These are phyloP conservation scores for Aphis gossypii DNA, from an alignment of 1,140 invertebrate genomes.

Conservation along the genomic window DNA sequence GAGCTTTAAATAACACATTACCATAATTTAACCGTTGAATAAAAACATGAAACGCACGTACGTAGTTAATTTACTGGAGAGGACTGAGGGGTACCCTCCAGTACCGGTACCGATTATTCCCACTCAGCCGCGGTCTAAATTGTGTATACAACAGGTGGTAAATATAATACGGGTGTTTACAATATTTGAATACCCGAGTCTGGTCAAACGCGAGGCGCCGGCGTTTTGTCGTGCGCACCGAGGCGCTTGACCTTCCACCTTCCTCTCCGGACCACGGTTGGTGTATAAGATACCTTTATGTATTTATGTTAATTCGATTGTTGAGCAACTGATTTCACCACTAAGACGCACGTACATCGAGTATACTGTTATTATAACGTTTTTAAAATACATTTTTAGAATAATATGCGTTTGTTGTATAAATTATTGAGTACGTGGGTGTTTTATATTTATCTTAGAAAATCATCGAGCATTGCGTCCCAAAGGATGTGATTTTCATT, in stretches of 20 bases:
- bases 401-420: neutral
- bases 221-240: neutral
- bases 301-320: neutral
- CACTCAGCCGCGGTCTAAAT: neutral
- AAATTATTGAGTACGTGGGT: neutral
- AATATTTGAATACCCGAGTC: neutral
- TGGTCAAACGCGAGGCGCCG: neutral
- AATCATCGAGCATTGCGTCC: neutral
- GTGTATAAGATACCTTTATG: neutral
- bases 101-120: neutral
- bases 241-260: neutral
- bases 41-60: neutral
- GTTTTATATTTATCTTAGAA: neutral
- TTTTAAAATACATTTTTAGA: neutral
- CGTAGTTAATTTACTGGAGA: neutral
- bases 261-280: neutral
- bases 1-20: neutral
- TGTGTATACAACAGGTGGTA: neutral
- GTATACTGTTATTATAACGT: neutral
- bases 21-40: neutral
- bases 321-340: neutral
- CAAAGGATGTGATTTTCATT: neutral
- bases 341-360: neutral
- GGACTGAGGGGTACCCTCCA: neutral
- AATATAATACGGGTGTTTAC: neutral